Evolutionary conservation across 64 coral and sea anemone species (phyloP).

Genomic region (Hydrozoanthus tunicans): DNA sequence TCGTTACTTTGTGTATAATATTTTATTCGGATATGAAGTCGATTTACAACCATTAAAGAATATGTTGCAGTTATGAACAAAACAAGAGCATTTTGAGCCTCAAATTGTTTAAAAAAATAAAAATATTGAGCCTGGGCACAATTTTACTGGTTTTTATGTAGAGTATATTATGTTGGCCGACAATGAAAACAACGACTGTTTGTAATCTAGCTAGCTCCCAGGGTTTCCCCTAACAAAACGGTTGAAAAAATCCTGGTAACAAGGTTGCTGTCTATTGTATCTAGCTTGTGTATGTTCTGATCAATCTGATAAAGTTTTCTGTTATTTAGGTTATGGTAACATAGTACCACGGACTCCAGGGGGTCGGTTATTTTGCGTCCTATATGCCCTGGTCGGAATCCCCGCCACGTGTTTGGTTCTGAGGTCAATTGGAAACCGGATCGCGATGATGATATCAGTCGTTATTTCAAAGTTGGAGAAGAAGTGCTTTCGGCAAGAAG

Average conservation of each 20-base stretch:
- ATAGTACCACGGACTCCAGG: constrained; percentile 21
- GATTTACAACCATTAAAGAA: too few species aligned
- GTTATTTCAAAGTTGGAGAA: constrained; percentile 15
- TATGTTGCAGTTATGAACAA: too few species aligned
- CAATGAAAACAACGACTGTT: too few species aligned
- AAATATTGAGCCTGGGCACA: too few species aligned
- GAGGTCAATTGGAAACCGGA: constrained; percentile 36
- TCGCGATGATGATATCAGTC: constrained; percentile 1
- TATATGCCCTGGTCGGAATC: constrained; percentile 19
- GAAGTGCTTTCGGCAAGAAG: constrained; percentile 6
- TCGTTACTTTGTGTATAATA: too few species aligned
- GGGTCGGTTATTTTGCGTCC: constrained; percentile 27
- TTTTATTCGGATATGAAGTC: too few species aligned
- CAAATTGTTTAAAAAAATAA: too few species aligned
- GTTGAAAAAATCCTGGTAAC: not conserved
- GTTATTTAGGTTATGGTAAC: constrained; percentile 35
- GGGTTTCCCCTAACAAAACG: too few species aligned
- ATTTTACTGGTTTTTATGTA: too few species aligned
- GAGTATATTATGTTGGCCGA: too few species aligned
- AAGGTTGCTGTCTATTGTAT: not conserved
- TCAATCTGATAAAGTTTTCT: not conserved
- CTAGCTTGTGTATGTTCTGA: not conserved
- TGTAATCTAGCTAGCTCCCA: too few species aligned
- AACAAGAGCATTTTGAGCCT: too few species aligned
- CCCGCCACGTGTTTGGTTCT: constrained; percentile 19